phyloP scores from a whole-genome alignment of 2,888 invertebrate genomes.

The Lumbricus terrestris region DNA sequence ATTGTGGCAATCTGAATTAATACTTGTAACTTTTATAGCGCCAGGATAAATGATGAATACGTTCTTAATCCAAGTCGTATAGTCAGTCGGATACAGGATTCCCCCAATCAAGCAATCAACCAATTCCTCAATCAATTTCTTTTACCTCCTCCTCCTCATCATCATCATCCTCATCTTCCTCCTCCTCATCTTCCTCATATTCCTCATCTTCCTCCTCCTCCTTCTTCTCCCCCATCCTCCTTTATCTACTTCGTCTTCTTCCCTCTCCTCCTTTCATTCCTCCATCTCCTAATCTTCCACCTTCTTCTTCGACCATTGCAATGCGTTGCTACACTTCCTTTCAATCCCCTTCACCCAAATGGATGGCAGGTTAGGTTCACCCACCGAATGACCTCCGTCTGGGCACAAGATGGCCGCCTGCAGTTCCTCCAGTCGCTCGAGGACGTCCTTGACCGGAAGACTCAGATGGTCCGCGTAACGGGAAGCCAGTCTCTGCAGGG shows the following conservation, averaged over 20 bases:
- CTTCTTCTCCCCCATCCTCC: background rate
- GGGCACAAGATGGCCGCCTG: background rate
- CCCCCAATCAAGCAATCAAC: background rate
- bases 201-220: background rate
- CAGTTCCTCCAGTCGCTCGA: slow-evolving; percentile 22
- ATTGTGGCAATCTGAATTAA: no score
- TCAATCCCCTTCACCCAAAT: background rate
- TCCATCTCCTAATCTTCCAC: no score
- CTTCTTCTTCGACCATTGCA: background rate
- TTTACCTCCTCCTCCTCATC: background rate
- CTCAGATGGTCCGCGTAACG: slow-evolving; percentile 30
- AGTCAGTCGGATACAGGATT: background rate
- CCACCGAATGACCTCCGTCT: background rate
- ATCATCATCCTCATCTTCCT: background rate
- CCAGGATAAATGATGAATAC: no score
- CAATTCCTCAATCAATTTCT: background rate
- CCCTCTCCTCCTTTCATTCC: no score
- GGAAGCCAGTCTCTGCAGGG: slow-evolving; percentile 18
- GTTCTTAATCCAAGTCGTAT: no score
- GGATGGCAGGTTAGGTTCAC: background rate
- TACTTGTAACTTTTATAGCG: no score
- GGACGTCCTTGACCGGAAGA: slow-evolving; percentile 28
- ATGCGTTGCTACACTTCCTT: background rate
- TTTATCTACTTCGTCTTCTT: background rate
- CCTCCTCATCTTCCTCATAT: background rate